Base-by-base conservation (phyloP, 1,140 invertebrate species). In the Amyelois transitella region DNA sequence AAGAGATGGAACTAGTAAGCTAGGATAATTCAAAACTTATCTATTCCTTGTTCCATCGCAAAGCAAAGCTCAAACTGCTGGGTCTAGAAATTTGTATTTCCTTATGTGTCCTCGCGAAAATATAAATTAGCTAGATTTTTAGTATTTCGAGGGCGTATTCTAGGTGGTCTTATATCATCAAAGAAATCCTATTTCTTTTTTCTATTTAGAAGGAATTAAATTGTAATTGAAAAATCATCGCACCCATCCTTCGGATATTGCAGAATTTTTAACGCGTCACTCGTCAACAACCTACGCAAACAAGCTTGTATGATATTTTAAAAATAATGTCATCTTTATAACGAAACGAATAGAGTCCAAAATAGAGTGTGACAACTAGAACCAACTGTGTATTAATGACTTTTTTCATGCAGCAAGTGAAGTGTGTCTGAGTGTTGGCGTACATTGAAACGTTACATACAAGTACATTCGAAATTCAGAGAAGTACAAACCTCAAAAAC, bases 351-450 rank as follows among this genome's bases (percentile, higher is more conserved):
- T 38, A 38, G 32, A 38, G 14, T 8, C 14, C 3, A 38, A 38
- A 38, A 1, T 48, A 0, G 12, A 22, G 4, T 21, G 19, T 10
- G 10, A 3, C 12, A 0, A 1, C 8, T 2, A 20, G n/a, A 48
- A 21, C 18, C 18, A 45, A 19, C 43, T 20, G 45, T 19, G n/a
- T 1, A 38, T n/a, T 8, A 21, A 21, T 21, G 18, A 51, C 32
- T 43, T 22, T 24, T 12, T 17, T 22, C 51, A 25, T 47, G 12
- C 51, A 55, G 20, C 5, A 45, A 53, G 22, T 62, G 21, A 52
- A 68, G 65, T 61, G 62, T 19, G 58, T 67, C 61, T 63, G 55
- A 67, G 64, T 67, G 48, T 55, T 48, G 38, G 59, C 53, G 53
- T 58, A 62, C 52, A 47, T 28, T 25, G 43, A 18, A 24, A 18